Base-by-base conservation (phyloP, 2,797 vertebrate species). In the Lagodon rhomboides region DNA sequence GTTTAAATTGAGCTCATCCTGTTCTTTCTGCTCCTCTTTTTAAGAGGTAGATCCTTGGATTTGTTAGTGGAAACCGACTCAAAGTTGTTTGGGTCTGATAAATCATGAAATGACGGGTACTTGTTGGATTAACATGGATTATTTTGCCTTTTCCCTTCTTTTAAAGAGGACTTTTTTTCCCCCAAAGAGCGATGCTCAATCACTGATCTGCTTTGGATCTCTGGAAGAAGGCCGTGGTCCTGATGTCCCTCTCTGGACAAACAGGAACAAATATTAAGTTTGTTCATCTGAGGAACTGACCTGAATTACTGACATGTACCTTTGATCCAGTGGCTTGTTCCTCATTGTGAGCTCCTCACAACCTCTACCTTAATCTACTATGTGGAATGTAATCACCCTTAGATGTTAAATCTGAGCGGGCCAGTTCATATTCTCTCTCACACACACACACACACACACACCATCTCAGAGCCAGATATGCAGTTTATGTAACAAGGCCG, bases 361-460 rank as follows among this genome's bases (percentile, higher is more conserved):
- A 75, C 75, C 68, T 84, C 68, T 54, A 89, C 79, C 84, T 83
- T 82, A 75, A 86, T 73, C 69, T 71, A 49, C 74, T 62, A 47
- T 47, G 86, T 86, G 86, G 91, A 93, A 94, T 93, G 92, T 93
- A 93, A 77, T 80, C 67, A 77, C 73, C 76, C 34, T 68, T 47
- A 62, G 83, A 86, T 77, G 77, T 83, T 78, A 18, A 44, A 49
- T 58, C 69, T 61, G 59, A 74, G 43, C 77, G 17, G 67, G 68
- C 46, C 63, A 46, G 54, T 64, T 68, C 66, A 70, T 51, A 12
- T 38, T 11, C 38, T 38, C 8, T 9, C 34, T 9, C 34, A 0
- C 66, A 68, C 15, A 68, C 30, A 63, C 60, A 47, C 25, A 58
- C 49, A n/a, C 23, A 59, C 34, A 34, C 30, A 30, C 30, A 30